A percentile compares a stretch with the other conserved stretches of the same genome.
phyloP scores from a whole-genome alignment of 2,113 vertebrate genomes.

The Myrmecobius fasciatus region DNA sequence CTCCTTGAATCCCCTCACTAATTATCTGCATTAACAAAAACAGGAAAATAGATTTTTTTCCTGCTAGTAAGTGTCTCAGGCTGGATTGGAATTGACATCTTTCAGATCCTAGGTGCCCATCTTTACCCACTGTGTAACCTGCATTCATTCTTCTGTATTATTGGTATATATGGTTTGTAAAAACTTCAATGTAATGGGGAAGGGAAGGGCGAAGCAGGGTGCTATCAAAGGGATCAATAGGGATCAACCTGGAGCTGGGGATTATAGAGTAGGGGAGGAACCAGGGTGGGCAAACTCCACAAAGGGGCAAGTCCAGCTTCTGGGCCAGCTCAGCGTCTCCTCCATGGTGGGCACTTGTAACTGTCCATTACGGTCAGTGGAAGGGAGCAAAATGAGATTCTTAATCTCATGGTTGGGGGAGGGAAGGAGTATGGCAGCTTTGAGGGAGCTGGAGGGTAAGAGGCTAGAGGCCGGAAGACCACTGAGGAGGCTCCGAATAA shows the following conservation, averaged over 20 bases:
- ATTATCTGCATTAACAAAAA: no score
- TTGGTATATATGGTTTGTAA: background rate
- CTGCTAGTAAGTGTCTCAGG: background rate
- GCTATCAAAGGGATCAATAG: background rate
- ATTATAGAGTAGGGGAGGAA: background rate
- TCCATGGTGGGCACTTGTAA: background rate
- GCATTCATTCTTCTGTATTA: background rate
- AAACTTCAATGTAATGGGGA: background rate
- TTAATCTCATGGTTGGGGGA: background rate
- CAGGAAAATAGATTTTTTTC: background rate
- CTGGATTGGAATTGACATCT: background rate
- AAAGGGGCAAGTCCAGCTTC: no score
- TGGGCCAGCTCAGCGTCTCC: background rate
- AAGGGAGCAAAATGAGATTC: background rate
- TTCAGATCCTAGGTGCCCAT: background rate
- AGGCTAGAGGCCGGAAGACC: background rate
- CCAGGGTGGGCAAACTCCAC: background rate
- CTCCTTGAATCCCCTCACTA: background rate
- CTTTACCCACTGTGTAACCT: background rate
- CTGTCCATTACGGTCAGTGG: background rate
- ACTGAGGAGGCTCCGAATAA: background rate
- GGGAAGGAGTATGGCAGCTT: no score
- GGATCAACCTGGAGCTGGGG: background rate
- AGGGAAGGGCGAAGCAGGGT: background rate
- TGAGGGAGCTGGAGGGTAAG: no score